Evolutionary conservation across 2,888 invertebrate species (phyloP).

Genomic region (Thalpophila matura): DNA sequence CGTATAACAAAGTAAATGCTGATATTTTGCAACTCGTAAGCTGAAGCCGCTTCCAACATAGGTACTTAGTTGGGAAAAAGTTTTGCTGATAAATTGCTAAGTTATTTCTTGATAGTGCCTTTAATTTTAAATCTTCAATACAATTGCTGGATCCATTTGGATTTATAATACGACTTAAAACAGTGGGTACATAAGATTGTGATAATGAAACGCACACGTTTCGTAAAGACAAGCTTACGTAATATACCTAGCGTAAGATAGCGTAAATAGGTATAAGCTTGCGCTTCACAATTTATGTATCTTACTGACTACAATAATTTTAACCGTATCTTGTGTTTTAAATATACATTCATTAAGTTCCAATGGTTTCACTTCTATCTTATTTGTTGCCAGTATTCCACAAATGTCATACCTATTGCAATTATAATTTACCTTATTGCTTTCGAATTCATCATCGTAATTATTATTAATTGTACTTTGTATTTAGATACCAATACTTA

Average conservation of each 20-base stretch:
- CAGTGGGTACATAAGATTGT: constrained; percentile 35
- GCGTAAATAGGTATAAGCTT: neutral
- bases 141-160: constrained; percentile 1
- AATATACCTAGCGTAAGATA: too few species aligned
- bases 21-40: too few species aligned
- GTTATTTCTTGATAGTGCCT: neutral
- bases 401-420: constrained; percentile 4
- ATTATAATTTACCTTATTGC: neutral
- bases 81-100: neutral
- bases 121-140: neutral
- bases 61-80: too few species aligned
- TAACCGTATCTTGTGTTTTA: neutral
- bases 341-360: neutral
- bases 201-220: constrained; percentile 14
- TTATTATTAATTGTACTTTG: neutral
- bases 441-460: neutral
- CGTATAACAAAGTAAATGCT: too few species aligned
- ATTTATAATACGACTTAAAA: constrained; percentile 15
- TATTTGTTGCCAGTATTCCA: constrained; percentile 2
- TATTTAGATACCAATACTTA: neutral
- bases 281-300: constrained; percentile 9
- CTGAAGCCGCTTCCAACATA: too few species aligned
- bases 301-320: constrained; percentile 11
- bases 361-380: constrained; percentile 2
- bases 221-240: too few species aligned